phyloP scores from a whole-genome alignment of 1,140 invertebrate species.

The Campodea augens region DNA sequence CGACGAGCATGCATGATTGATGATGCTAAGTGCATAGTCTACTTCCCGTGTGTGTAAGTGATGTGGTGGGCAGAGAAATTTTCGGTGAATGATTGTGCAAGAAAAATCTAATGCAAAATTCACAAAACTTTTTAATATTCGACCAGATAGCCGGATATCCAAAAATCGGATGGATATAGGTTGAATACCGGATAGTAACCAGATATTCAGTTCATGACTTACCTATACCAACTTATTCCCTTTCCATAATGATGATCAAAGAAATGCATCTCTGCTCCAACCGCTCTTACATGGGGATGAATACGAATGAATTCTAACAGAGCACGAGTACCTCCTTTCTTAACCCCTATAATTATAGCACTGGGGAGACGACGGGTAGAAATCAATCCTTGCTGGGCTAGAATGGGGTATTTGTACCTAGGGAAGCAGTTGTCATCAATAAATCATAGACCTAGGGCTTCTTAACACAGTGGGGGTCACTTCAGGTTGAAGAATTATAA shows the following conservation, averaged over 20 bases:
- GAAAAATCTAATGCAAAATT: too few species aligned
- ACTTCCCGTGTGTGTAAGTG: too few species aligned
- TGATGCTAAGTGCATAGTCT: too few species aligned
- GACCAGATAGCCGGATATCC: conserved; percentile 71
- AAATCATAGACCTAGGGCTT: too few species aligned
- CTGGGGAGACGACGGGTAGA: conserved; percentile 52
- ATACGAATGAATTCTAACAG: conserved; percentile 68
- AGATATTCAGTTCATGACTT: conserved; percentile 44
- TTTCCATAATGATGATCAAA: conserved; percentile 71
- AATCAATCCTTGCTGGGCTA: conserved; percentile 38
- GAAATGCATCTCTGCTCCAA: conserved; percentile 72
- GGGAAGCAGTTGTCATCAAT: too few species aligned
- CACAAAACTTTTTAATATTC: too few species aligned
- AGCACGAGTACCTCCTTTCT: conserved; percentile 76
- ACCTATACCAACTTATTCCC: conserved; percentile 75
- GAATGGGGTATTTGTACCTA: conserved; percentile 41
- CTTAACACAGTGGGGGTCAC: too few species aligned
- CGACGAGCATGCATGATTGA: too few species aligned
- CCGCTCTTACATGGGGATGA: conserved; percentile 67
- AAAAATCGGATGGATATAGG: conserved; percentile 62
- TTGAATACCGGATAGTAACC: conserved; percentile 44
- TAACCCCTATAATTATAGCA: conserved; percentile 75
- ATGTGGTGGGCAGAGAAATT: too few species aligned
- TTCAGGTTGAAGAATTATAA: neutral
- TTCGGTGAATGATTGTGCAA: too few species aligned